Percentiles rank a stretch among this genome's conserved stretches.
Conservation (phyloP, 2,888 invertebrate genomes). For the Drosophila basisetae region DNA sequence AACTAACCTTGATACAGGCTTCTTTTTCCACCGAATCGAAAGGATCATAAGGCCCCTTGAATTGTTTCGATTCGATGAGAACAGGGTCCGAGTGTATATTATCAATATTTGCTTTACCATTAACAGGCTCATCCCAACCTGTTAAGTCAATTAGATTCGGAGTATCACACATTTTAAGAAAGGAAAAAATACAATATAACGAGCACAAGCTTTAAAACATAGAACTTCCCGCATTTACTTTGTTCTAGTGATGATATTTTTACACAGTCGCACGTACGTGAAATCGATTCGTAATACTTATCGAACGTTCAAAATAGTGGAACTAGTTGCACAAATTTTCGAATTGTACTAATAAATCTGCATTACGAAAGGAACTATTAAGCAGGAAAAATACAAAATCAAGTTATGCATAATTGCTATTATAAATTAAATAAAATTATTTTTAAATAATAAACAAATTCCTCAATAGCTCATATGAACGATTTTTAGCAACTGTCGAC, state of each 20-base stretch:
- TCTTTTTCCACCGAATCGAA: slow-evolving; percentile 68
- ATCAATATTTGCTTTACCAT: slow-evolving; percentile 33
- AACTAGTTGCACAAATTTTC: background rate
- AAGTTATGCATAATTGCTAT: background rate
- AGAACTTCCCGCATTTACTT: slow-evolving; percentile 50
- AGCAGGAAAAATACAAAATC: background rate
- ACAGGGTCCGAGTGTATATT: slow-evolving; percentile 19
- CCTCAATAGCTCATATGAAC: slow-evolving; percentile 3
- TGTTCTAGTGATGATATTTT: slow-evolving; percentile 32
- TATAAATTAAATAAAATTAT: background rate
- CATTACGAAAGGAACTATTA: background rate
- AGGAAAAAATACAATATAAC: slow-evolving; percentile 5
- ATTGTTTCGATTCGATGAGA: slow-evolving; percentile 28
- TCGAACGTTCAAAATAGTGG: slow-evolving; percentile 14
- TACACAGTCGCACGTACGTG: background rate
- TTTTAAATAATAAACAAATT: background rate
- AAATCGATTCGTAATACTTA: slow-evolving; percentile 10
- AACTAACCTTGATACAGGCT: slow-evolving; percentile 63
- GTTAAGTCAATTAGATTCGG: slow-evolving; percentile 63
- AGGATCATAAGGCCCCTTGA: slow-evolving; percentile 68
- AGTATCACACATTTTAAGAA: slow-evolving; percentile 53
- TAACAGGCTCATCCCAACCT: slow-evolving; percentile 47
- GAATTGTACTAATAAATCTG: background rate
- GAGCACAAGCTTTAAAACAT: slow-evolving; percentile 37
- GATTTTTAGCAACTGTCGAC: background rate